Evolutionary conservation across 1,140 invertebrate species (phyloP).

Genomic region (Drosophila nannoptera): DNA sequence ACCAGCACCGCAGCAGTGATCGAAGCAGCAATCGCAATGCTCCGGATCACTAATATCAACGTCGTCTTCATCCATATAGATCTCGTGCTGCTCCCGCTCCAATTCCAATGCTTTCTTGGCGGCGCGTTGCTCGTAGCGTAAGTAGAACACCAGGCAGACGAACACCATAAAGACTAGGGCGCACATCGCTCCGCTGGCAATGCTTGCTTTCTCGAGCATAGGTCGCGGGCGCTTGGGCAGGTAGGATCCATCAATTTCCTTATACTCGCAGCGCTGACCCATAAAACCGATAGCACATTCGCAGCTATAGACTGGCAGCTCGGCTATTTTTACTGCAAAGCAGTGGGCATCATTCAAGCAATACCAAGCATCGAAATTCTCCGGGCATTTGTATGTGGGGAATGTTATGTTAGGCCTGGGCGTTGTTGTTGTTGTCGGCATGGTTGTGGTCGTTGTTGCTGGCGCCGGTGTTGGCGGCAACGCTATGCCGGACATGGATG

Average conservation of each 20-base stretch:
- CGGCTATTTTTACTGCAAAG: conserved; percentile 95
- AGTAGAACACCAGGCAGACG: conserved; percentile 90
- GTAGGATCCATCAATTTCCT: conserved; percentile 97
- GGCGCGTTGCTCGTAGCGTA: conserved; percentile 86
- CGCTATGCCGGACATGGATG: conserved; percentile 64
- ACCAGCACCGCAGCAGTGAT: conserved; percentile 45
- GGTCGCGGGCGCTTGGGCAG: conserved; percentile 86
- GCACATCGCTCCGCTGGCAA: conserved; percentile 92
- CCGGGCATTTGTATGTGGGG: conserved; percentile 94
- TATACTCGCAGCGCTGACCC: conserved; percentile 94
- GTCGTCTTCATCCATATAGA: conserved; percentile 2
- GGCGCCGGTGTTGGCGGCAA: conserved; percentile 78
- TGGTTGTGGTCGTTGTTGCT: conserved; percentile 40
- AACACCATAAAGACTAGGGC: conserved; percentile 92
- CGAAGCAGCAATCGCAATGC: conserved; percentile 59
- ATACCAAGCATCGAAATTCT: conserved; percentile 94
- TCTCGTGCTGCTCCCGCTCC: conserved; percentile 71
- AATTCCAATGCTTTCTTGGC: conserved; percentile 80
- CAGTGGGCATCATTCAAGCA: conserved; percentile 96
- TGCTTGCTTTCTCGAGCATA: conserved; percentile 93
- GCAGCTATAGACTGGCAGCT: conserved; percentile 95
- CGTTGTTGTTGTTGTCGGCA: conserved; percentile 83
- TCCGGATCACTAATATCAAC: conserved; percentile 32
- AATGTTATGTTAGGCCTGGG: conserved; percentile 95
- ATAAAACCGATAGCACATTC: conserved; percentile 95